phyloP scores from a whole-genome alignment of 2,888 invertebrate genomes.

The Selenia dentaria region DNA sequence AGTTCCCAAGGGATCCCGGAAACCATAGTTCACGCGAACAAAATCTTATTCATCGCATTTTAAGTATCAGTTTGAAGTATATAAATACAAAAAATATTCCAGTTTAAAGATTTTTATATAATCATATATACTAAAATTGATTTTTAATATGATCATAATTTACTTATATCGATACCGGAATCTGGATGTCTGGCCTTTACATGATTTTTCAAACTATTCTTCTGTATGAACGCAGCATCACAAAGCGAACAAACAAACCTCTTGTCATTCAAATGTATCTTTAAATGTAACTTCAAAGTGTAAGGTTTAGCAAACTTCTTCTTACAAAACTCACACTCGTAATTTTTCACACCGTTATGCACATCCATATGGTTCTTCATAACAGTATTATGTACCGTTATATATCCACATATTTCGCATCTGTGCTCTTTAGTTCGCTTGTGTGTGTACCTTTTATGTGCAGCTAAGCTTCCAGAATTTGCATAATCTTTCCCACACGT shows the following conservation, averaged over 20 bases:
- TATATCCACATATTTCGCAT: constrained; percentile 31
- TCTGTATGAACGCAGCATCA: constrained; percentile 71
- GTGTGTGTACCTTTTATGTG: constrained; percentile 49
- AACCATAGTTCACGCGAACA: too few species aligned
- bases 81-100: too few species aligned
- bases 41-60: too few species aligned
- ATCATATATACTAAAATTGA: too few species aligned
- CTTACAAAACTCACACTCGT: constrained; percentile 65
- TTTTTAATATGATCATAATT: constrained; percentile 9
- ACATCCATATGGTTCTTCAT: constrained; percentile 48
- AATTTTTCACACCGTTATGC: constrained; percentile 61
- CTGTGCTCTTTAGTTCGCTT: constrained; percentile 58
- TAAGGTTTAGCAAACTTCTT: constrained; percentile 69
- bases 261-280: constrained; percentile 70
- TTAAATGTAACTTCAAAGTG: constrained; percentile 66
- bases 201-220: constrained; percentile 70
- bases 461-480: constrained; percentile 17
- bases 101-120: too few species aligned
- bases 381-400: constrained; percentile 14
- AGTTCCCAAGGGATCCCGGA: too few species aligned
- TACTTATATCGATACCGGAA: constrained; percentile 25
- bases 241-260: constrained; percentile 64
- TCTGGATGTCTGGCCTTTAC: constrained; percentile 65
- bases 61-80: too few species aligned
- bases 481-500: constrained; percentile 56